phyloP scores from a whole-genome alignment of 2,113 vertebrate species.

The Leptobrachium leishanense region DNA sequence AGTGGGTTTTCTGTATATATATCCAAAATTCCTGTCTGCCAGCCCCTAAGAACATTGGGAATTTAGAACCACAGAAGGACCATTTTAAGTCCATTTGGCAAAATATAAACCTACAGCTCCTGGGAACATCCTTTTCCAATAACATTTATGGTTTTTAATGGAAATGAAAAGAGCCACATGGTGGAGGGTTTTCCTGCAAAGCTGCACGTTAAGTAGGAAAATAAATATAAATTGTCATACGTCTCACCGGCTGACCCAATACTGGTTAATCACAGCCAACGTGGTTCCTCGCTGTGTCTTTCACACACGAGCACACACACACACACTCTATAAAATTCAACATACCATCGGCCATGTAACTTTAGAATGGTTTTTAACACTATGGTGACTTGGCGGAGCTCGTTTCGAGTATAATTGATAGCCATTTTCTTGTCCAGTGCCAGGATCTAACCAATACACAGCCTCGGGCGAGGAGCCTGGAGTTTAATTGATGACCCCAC shows the following conservation, averaged over 20 bases:
- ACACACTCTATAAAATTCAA: too few species aligned
- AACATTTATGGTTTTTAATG: conserved; percentile 81
- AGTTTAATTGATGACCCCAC: conserved; percentile 12
- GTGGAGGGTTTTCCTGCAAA: conserved; percentile 83
- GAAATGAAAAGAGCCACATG: conserved; percentile 83
- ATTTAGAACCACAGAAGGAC: conserved; percentile 77
- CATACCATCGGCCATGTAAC: too few species aligned
- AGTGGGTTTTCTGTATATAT: conserved; percentile 70
- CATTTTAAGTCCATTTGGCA: conserved; percentile 81
- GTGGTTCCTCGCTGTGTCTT: too few species aligned
- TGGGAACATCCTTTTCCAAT: conserved; percentile 83
- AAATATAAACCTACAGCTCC: conserved; percentile 72
- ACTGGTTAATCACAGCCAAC: too few species aligned
- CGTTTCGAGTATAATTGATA: conserved; percentile 14
- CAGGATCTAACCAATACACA: background rate
- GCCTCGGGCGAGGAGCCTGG: background rate
- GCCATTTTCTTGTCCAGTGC: background rate
- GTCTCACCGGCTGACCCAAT: too few species aligned
- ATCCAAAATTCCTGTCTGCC: conserved; percentile 76
- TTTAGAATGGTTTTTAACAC: too few species aligned
- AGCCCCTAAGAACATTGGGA: conserved; percentile 76
- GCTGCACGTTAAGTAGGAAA: conserved; percentile 82
- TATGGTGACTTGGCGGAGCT: conserved; percentile 1
- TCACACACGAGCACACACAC: too few species aligned
- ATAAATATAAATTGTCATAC: conserved; percentile 92